Conservation (phyloP, 2,797 vertebrate species). For the Peromyscus nudipes region DNA sequence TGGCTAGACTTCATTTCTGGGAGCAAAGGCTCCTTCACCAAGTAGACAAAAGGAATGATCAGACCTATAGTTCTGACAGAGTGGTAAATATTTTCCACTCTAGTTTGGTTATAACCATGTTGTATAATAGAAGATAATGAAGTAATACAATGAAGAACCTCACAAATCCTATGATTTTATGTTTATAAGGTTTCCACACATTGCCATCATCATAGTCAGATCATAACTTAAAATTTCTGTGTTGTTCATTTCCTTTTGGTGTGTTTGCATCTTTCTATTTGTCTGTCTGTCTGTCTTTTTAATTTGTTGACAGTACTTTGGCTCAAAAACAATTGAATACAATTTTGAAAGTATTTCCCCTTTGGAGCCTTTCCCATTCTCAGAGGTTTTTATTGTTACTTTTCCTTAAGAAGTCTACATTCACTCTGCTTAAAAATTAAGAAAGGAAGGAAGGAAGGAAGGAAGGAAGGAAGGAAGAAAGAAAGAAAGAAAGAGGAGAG, state of each 20-base stretch:
- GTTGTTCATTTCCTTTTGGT: neutral
- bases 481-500: no score
- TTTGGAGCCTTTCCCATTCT: neutral
- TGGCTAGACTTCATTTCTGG: neutral
- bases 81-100: neutral
- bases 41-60: constrained; percentile 13
- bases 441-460: neutral
- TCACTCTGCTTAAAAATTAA: neutral
- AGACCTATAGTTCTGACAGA: neutral
- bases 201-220: neutral
- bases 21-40: neutral
- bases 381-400: neutral
- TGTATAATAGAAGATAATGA: neutral
- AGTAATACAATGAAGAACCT: neutral
- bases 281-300: neutral
- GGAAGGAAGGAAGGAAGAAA: neutral
- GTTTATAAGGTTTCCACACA: neutral
- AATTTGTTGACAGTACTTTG: neutral
- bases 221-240: neutral
- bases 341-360: neutral
- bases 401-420: neutral
- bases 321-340: neutral
- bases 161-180: neutral
- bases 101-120: neutral
- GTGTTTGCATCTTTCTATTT: neutral